These are phyloP conservation scores for Dryobates pubescens DNA, from an alignment of 2,797 vertebrate species.

Conservation along the genomic window DNA sequence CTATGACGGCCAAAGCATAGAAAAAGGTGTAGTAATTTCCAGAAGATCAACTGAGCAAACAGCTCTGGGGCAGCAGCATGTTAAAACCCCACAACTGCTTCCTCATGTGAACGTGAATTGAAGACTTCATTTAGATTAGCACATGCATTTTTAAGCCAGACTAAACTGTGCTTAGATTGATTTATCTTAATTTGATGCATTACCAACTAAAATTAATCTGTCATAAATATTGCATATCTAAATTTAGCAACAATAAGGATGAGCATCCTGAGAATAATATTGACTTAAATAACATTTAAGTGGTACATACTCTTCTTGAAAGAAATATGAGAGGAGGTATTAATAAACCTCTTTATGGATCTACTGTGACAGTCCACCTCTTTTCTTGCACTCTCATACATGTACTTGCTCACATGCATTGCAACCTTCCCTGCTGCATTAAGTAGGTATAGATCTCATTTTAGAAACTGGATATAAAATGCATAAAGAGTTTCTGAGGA, in stretches of 20 bases:
- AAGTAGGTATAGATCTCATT: not conserved
- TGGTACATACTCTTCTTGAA: not conserved
- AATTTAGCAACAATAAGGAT: not conserved
- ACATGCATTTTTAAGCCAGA: not conserved
- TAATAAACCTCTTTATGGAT: not conserved
- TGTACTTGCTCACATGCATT: rapidly evolving
- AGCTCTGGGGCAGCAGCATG: not conserved
- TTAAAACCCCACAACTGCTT: not conserved
- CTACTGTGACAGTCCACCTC: not conserved
- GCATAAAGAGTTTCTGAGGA: not conserved
- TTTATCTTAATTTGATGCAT: not conserved
- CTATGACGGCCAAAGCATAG: not conserved
- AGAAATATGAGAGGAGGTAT: not conserved
- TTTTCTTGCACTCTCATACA: not conserved
- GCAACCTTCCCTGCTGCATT: not conserved
- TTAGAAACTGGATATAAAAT: not conserved
- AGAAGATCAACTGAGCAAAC: not conserved
- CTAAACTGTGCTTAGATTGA: not conserved
- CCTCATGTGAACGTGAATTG: rapidly evolving
- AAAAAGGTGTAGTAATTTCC: not conserved
- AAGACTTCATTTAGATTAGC: not conserved
- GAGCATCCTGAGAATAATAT: not conserved
- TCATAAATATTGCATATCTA: not conserved
- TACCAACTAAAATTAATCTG: not conserved
- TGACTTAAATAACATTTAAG: not conserved